Base-by-base conservation (phyloP, 2,113 vertebrate genomes). In the Paracanthobrama guichenoti region DNA sequence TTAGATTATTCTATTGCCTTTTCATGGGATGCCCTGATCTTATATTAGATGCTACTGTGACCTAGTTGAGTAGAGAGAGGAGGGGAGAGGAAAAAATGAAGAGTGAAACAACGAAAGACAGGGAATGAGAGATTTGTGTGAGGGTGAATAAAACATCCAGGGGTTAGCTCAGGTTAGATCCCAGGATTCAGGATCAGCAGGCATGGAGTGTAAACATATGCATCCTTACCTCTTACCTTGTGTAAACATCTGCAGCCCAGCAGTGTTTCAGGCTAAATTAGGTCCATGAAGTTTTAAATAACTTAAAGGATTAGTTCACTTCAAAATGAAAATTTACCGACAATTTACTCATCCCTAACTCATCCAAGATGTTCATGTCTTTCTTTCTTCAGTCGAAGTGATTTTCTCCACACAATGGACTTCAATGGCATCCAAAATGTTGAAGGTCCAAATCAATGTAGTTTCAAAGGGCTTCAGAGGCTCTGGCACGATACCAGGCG, bases 21-120 rank as follows among this genome's bases (percentile, higher is more conserved):
- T 84, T 50, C 71, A 76, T 66, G 73, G 59, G 73, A 84, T 86
- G 81, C 35, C 82, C 71, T 62, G 81, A 81, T 89, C 88, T n/a
- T 83, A 83, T 28, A 50, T 85, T 73, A 85, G 50, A 57, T 59
- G 26, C 83, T 57, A 35, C 60, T 46, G 67, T 87, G 85, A 86
- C 80, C 87, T 84, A 85, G 79, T 84, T 88, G 82, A 81, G 64
- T n/a, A 81, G 13, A 73, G 31, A 78, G 67, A 78, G 55, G 48
- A 69, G 71, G 69, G 81, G 79, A 42, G 46, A 55, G 83, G 72
- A 72, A 77, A 50, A 73, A 64, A 83, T 53, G 16, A 57, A 48
- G 84, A 84, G 26, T 53, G 69, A 85, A 60, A 79, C 48, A 86
- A 31, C 44, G 50, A 81, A 71, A 77, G 67, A 85, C 48, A 39